These are phyloP conservation scores for Cordilura impudica DNA, from an alignment of 2,888 invertebrate genomes.

Conservation along the genomic window DNA sequence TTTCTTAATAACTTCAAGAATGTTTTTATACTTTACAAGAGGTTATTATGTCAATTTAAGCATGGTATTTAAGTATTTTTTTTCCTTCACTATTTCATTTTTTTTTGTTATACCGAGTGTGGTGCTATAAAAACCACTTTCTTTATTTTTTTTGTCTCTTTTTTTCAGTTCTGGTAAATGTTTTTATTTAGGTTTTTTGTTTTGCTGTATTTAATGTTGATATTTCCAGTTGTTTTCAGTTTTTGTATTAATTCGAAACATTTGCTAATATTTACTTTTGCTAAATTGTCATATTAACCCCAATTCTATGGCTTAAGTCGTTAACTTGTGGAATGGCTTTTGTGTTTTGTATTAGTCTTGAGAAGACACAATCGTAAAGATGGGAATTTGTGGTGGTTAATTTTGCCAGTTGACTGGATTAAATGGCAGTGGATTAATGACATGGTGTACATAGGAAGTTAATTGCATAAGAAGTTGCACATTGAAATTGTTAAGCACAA, in stretches of 20 bases:
- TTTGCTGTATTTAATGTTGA: constrained; percentile 1
- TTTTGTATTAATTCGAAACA: constrained; percentile 27
- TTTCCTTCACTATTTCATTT: background rate
- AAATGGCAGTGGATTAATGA: too few relatives aligned
- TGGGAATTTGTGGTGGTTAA: too few relatives aligned
- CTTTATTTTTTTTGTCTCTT: constrained; percentile 25
- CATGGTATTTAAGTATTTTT: constrained; percentile 10
- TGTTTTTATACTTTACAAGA: constrained; percentile 12
- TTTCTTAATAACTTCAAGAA: constrained; percentile 7
- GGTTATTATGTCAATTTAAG: constrained; percentile 50
- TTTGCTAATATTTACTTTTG: constrained; percentile 45
- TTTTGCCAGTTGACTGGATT: too few relatives aligned
- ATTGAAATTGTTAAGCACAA: too few relatives aligned
- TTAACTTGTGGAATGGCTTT: constrained; percentile 19
- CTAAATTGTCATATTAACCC: constrained; percentile 55
- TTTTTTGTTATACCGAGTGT: background rate
- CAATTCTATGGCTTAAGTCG: constrained; percentile 41
- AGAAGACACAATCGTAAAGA: too few relatives aligned
- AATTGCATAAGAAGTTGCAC: too few relatives aligned
- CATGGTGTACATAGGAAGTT: too few relatives aligned
- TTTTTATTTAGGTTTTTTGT: constrained; percentile 12
- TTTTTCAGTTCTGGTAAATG: background rate
- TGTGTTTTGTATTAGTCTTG: background rate
- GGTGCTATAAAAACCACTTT: constrained; percentile 18
- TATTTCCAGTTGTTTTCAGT: constrained; percentile 4